Evolutionary conservation across 2,113 vertebrate species (phyloP).

Genomic region (Catharus bicknelli): DNA sequence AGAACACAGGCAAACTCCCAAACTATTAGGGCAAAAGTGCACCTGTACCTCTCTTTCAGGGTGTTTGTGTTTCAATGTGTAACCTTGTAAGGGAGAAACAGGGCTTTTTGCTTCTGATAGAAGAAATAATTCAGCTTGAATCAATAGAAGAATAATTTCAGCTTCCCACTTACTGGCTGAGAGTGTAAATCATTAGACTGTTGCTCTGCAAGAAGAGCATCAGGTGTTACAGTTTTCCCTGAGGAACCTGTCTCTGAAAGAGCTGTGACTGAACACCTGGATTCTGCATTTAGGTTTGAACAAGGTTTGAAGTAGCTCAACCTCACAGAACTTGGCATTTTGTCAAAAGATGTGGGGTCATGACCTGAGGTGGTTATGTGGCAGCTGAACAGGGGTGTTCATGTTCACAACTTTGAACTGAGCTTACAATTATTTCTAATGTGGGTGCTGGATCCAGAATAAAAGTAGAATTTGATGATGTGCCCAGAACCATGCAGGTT

Average conservation of each 20-base stretch:
- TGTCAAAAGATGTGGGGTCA: background rate
- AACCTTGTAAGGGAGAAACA: background rate
- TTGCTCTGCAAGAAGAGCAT: background rate
- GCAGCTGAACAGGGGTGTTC: background rate
- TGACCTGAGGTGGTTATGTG: background rate
- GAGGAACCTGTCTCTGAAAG: background rate
- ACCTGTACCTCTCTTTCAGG: background rate
- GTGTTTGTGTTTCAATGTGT: background rate
- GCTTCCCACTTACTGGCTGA: background rate
- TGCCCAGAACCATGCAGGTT: background rate
- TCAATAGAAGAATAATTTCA: background rate
- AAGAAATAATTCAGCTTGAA: background rate
- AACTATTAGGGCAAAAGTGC: background rate
- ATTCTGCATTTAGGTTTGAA: background rate
- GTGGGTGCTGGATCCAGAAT: background rate
- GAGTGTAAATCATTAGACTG: background rate
- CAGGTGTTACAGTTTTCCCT: background rate
- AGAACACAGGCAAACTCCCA: background rate
- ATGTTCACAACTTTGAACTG: background rate
- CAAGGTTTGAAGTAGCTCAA: background rate
- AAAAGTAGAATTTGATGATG: background rate
- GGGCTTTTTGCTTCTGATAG: background rate
- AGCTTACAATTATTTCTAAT: background rate
- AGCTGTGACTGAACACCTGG: background rate
- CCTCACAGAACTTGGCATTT: background rate